Conservation (phyloP, 2,888 invertebrate species). For the Nudaria mundana region DNA sequence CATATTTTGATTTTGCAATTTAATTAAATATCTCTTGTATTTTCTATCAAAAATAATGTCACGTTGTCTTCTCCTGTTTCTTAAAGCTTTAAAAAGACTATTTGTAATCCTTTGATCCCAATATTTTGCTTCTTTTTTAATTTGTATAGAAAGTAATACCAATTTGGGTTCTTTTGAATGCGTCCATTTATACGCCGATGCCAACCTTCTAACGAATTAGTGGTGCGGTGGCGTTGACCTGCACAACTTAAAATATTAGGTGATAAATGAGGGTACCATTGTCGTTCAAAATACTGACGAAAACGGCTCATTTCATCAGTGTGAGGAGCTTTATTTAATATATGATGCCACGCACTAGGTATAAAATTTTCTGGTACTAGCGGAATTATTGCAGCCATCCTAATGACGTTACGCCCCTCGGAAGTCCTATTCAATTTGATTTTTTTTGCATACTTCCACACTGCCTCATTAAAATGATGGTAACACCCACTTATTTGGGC, state of each 20-base stretch:
- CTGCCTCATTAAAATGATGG: conserved; percentile 1
- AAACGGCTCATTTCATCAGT: conserved; percentile 3
- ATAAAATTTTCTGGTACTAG: conserved; percentile 2
- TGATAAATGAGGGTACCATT: conserved; percentile 4
- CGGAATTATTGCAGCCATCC: conserved; percentile 1
- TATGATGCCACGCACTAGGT: not conserved
- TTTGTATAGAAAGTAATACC: conserved; percentile 6
- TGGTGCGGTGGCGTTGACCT: conserved; percentile 5
- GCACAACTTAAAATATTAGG: conserved; percentile 3
- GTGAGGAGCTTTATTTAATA: not conserved
- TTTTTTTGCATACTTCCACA: conserved; percentile 3
- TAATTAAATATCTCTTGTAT: too few relatives aligned
- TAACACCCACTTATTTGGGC: not conserved
- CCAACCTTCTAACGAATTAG: conserved; percentile 5
- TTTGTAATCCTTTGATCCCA: too few relatives aligned
- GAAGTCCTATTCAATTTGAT: not conserved
- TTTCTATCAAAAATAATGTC: too few relatives aligned
- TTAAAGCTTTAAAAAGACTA: too few relatives aligned
- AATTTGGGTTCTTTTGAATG: conserved; percentile 3
- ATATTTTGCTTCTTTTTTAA: too few relatives aligned
- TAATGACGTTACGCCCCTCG: not conserved
- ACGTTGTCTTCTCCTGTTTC: too few relatives aligned
- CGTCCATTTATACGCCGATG: conserved; percentile 5
- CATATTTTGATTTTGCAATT: too few relatives aligned
- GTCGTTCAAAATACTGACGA: conserved; percentile 3